Evolutionary conservation across 2,888 invertebrate genomes (phyloP).

Genomic region (Temnothorax unifasciatus): DNA sequence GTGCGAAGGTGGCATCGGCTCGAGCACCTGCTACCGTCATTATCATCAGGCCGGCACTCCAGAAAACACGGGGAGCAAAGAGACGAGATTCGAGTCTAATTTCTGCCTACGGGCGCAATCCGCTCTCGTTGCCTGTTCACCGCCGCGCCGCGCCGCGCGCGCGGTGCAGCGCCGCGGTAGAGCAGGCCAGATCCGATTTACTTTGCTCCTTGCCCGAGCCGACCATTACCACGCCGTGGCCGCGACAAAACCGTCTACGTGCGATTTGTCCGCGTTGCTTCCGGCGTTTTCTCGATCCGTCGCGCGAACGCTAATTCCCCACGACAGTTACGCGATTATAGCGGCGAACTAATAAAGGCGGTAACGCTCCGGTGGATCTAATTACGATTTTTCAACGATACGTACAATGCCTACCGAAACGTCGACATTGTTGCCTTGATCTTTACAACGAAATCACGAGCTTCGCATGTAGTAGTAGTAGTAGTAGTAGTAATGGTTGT

Average conservation of each 20-base stretch:
- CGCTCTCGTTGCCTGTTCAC: conserved; percentile 69
- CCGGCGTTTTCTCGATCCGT: conserved; percentile 63
- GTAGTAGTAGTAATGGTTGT: conserved; percentile 29
- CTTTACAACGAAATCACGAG: conserved; percentile 27
- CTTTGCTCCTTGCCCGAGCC: conserved; percentile 60
- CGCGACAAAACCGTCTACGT: conserved; percentile 52
- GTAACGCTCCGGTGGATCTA: conserved; percentile 44
- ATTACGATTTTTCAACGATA: conserved; percentile 41
- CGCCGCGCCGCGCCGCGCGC: conserved; percentile 32
- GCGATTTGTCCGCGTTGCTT: conserved; percentile 54
- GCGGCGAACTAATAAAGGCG: conserved; percentile 47
- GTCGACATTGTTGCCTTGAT: conserved; percentile 43
- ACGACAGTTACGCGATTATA: conserved; percentile 52
- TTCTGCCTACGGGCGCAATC: conserved; percentile 79
- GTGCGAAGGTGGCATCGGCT: conserved; percentile 83
- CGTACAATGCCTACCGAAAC: conserved; percentile 28
- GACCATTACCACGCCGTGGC: conserved; percentile 65
- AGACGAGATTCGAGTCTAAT: conserved; percentile 80
- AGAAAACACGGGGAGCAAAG: conserved; percentile 80
- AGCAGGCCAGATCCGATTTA: conserved; percentile 68
- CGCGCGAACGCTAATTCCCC: conserved; percentile 44
- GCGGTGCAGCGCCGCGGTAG: conserved; percentile 28
- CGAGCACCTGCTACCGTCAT: conserved; percentile 84
- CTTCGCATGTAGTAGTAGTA: neutral
- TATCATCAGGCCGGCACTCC: conserved; percentile 81